Percentiles rank a stretch among this genome's conserved stretches.
phyloP scores from a whole-genome alignment of 2,797 vertebrate species.

The Oreortyx pictus region DNA sequence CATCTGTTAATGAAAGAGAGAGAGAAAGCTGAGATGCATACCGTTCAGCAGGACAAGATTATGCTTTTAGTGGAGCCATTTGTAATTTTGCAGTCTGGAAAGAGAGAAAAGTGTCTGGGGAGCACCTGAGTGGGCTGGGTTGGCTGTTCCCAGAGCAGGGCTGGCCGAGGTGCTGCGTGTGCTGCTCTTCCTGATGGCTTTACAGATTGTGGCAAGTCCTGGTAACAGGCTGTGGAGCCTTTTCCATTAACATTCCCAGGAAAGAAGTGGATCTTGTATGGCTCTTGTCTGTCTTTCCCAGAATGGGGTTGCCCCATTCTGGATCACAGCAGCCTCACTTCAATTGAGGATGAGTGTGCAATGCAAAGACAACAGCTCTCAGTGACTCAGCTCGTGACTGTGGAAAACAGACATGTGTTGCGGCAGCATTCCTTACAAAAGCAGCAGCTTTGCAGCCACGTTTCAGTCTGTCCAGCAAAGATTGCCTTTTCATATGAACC shows the following conservation, averaged over 20 bases:
- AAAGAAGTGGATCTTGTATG: neutral
- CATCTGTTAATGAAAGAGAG: slow-evolving; percentile 38
- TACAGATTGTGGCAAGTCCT: neutral
- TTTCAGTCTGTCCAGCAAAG: neutral
- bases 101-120: neutral
- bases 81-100: slow-evolving; percentile 16
- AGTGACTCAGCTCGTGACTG: fast-evolving
- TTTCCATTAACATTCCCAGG: fast-evolving
- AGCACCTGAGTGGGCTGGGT: neutral
- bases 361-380: neutral
- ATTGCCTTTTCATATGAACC: neutral
- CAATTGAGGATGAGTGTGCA: neutral
- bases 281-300: neutral
- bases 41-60: slow-evolving; percentile 18
- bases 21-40: neutral
- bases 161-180: too few species aligned
- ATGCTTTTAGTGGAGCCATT: slow-evolving; percentile 54
- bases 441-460: slow-evolving; percentile 10
- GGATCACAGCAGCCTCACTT: neutral
- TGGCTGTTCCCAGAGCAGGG: neutral
- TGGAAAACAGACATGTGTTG: neutral
- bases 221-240: neutral
- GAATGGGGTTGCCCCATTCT: neutral
- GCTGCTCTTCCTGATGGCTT: neutral
- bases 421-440: neutral